Conservation (phyloP, 1,140 invertebrate genomes). For the Apocrypta bakeri region DNA sequence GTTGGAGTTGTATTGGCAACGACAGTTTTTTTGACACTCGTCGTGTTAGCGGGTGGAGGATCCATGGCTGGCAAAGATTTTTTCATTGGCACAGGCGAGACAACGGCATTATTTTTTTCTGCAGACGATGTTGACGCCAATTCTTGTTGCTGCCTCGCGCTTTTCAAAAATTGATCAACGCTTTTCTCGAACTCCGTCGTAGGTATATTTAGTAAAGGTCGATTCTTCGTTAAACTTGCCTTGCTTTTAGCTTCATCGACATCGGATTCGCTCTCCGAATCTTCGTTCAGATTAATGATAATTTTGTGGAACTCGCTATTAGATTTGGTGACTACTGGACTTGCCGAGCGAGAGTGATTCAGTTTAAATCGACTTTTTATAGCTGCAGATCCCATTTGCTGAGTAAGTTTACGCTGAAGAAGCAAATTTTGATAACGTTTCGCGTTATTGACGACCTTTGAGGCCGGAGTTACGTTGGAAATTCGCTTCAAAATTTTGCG, state of each 20-base stretch:
- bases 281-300: slow-evolving; percentile 68
- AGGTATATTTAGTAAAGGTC: slow-evolving; percentile 55
- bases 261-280: slow-evolving; percentile 69
- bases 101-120: not conserved
- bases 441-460: slow-evolving; percentile 66
- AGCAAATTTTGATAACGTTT: slow-evolving; percentile 64
- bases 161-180: slow-evolving; percentile 68
- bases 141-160: slow-evolving; percentile 68
- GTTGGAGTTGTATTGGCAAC: not conserved
- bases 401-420: slow-evolving; percentile 59
- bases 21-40: slow-evolving; percentile 13
- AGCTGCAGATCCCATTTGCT: slow-evolving; percentile 58
- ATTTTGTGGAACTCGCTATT: slow-evolving; percentile 59
- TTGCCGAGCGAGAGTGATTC: slow-evolving; percentile 44
- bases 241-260: slow-evolving; percentile 43
- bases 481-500: slow-evolving; percentile 55
- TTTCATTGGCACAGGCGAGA: not conserved
- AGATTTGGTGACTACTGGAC: slow-evolving; percentile 50
- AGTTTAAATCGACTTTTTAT: slow-evolving; percentile 29
- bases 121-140: slow-evolving; percentile 47
- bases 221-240: slow-evolving; percentile 40
- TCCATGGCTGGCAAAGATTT: not conserved
- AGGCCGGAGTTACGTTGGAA: slow-evolving; percentile 50
- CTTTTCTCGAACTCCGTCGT: slow-evolving; percentile 68
- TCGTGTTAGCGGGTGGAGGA: slow-evolving; percentile 4